These are phyloP conservation scores for Ageneiosus marmoratus DNA, from an alignment of 2,113 vertebrate genomes.

Conservation along the genomic window DNA sequence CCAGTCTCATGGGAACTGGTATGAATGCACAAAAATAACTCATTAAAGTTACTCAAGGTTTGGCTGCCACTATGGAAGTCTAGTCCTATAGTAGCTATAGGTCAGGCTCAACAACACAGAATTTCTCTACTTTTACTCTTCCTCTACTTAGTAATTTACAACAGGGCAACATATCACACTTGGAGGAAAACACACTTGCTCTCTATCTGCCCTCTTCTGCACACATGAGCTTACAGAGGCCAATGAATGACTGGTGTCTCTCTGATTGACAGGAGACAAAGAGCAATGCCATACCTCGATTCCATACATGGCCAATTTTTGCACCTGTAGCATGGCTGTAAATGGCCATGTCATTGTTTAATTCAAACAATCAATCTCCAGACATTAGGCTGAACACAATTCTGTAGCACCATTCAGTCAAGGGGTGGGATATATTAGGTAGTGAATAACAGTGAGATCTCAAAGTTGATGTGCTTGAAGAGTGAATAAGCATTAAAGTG, in stretches of 20 bases:
- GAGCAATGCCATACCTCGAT: not conserved
- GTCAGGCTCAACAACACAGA: not conserved
- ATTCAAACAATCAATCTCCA: not conserved
- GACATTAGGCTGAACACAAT: not conserved
- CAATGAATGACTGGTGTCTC: not conserved
- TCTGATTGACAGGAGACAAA: not conserved
- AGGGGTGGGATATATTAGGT: no score
- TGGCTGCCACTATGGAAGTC: slow-evolving; percentile 49
- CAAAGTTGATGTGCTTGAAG: no score
- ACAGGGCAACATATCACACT: not conserved
- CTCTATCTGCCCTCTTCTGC: not conserved
- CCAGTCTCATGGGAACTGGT: slow-evolving; percentile 43
- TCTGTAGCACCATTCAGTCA: not conserved
- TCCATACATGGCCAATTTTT: not conserved
- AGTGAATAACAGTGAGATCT: no score
- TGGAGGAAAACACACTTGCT: no score
- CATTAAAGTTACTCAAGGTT: slow-evolving; percentile 44
- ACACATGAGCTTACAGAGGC: not conserved
- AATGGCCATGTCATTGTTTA: not conserved
- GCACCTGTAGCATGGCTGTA: not conserved
- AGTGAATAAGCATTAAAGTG: no score
- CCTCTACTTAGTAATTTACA: not conserved
- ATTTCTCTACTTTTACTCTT: not conserved
- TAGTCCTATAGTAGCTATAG: slow-evolving; percentile 69
- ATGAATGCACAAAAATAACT: slow-evolving; percentile 46